Conservation (phyloP, 2,888 invertebrate genomes). For the Hecatera dysodea region DNA sequence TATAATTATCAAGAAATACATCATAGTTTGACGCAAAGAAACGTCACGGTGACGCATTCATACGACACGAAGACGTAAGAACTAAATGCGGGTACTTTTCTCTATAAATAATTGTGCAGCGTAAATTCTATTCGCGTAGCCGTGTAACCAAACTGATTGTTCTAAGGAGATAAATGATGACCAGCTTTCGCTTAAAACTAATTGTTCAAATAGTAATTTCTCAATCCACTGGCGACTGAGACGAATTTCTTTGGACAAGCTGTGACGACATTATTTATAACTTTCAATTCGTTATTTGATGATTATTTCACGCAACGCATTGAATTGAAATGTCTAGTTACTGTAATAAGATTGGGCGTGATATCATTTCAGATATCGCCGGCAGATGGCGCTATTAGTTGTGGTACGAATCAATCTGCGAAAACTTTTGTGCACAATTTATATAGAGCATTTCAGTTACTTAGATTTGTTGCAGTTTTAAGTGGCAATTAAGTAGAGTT, state of each 20-base stretch:
- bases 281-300: constrained; percentile 73
- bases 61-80: constrained; percentile 63
- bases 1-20: constrained; percentile 63
- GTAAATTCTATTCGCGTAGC: constrained; percentile 67
- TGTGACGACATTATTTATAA: constrained; percentile 76
- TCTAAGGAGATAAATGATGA: constrained; percentile 81
- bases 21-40: constrained; percentile 69
- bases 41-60: constrained; percentile 73
- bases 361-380: constrained; percentile 45
- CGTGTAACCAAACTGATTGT: constrained; percentile 80
- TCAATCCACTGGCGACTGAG: constrained; percentile 79
- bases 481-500: not conserved
- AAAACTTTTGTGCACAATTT: constrained; percentile 9
- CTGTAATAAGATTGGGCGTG: constrained; percentile 48
- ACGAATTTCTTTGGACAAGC: constrained; percentile 80
- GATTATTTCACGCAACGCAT: constrained; percentile 60
- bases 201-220: constrained; percentile 84
- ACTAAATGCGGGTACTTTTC: constrained; percentile 71
- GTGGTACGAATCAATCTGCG: constrained; percentile 14
- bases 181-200: constrained; percentile 82
- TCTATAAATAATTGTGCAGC: constrained; percentile 67
- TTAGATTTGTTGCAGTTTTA: constrained; percentile 4
- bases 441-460: constrained; percentile 2
- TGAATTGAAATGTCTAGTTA: constrained; percentile 61
- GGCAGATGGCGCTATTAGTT: constrained; percentile 43